Conservation (phyloP, 2,888 invertebrate species). For the Flexamia atlantica region DNA sequence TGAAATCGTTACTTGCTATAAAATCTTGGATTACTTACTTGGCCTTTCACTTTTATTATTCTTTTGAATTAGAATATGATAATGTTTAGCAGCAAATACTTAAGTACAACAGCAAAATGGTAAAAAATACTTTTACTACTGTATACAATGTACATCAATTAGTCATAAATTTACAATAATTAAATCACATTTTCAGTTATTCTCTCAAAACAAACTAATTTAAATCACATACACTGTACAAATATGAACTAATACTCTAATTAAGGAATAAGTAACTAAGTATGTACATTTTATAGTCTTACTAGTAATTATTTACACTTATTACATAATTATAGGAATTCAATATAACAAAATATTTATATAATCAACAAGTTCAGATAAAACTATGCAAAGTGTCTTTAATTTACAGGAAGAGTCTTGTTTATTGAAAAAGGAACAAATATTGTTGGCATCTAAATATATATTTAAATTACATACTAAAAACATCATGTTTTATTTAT, state of each 20-base stretch:
- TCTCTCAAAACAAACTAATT: slow-evolving; percentile 1
- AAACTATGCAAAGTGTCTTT: not conserved
- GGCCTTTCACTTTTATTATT: not conserved
- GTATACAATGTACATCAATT: slow-evolving; percentile 17
- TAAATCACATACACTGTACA: slow-evolving; percentile 49
- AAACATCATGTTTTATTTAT: too few species aligned
- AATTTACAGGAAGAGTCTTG: not conserved
- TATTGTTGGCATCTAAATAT: not conserved
- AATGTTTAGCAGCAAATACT: not conserved
- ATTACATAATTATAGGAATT: slow-evolving; percentile 47
- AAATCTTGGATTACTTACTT: not conserved
- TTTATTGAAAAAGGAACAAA: not conserved
- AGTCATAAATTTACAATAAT: not conserved
- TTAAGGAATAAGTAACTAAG: slow-evolving; percentile 14
- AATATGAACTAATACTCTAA: not conserved
- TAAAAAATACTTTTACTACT: slow-evolving; percentile 34
- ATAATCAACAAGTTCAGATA: slow-evolving; percentile 1
- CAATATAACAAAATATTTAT: slow-evolving; percentile 30
- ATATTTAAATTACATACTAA: not conserved
- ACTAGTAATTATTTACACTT: slow-evolving; percentile 18
- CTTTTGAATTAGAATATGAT: not conserved
- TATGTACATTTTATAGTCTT: slow-evolving; percentile 28
- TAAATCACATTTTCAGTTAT: slow-evolving; percentile 51
- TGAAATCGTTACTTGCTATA: not conserved
- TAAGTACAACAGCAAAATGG: slow-evolving; percentile 43